Evolutionary conservation across 2,888 invertebrate genomes (phyloP), one percentile per base, ranked within the genome.

Genomic region (Caenorhabditis sp.): DNA sequence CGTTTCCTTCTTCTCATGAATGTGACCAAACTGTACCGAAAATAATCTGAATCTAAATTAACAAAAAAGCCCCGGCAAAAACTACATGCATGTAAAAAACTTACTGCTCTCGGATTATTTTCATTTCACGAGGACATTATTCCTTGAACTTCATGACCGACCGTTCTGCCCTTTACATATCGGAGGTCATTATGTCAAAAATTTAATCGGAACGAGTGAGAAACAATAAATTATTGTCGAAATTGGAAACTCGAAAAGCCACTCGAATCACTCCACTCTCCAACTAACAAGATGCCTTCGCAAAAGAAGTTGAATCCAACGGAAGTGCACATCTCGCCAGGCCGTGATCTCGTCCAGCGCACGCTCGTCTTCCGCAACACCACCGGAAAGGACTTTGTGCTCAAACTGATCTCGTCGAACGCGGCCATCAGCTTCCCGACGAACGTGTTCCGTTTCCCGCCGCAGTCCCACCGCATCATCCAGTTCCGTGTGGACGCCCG

Each of bases 381-480:
- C 15, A 43, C 74, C 22, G 74, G 74, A 20, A 75, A 75, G 46
- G 74, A 75, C 52, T 75, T 75, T 41, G 48, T 75, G 9, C 62
- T 75, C 17, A 75, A 75, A 22, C 26, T 75, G 50, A 39, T 62
- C 15, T 35, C 68, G 9, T 75, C 74, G 5, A 41, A 55, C 27
- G 45, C 59, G 15, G 56, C 62, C 7, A n/a, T 68, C 39, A 11
- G 41, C 2, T 75, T 75, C 22, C 74, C 74, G 26, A 68, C 68
- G 3, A 75, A 61, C 46, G 62, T 75, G 13, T 75, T 75, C 62
- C 61, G 74, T 11, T 75, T 75, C 39, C 74, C 74, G 9, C 74
- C 74, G 4, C 17, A 27, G 8, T 50, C 68, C 15, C 50, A 75
- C 32, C 61, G 74, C 13, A 56, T 68, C 50, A 68, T 75, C 17